Evolutionary conservation across 2,113 vertebrate species (phyloP).

Genomic region (Salvator merianae): DNA sequence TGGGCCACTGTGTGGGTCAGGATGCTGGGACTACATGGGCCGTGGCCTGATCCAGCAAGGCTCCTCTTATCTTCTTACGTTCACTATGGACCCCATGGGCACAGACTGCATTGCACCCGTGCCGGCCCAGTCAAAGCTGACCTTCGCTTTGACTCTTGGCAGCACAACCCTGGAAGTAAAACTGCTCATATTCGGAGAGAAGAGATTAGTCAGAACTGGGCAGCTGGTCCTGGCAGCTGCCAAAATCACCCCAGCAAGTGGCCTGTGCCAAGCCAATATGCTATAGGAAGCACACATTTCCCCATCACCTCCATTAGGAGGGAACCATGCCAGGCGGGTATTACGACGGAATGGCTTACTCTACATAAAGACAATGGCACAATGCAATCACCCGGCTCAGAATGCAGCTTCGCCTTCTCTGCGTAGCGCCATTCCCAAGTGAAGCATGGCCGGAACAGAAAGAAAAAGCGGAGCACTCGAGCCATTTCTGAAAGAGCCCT

Average conservation of each 20-base stretch:
- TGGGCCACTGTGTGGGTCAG: too few species aligned
- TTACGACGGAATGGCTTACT: not conserved
- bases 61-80: not conserved
- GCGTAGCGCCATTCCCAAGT: not conserved
- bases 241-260: not conserved
- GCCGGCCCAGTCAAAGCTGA: not conserved
- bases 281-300: conserved; percentile 20
- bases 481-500: not conserved
- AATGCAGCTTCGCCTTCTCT: not conserved
- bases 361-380: not conserved
- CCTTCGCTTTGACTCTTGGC: conserved; percentile 11
- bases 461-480: not conserved
- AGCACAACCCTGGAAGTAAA: not conserved
- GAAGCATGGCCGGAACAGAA: not conserved
- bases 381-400: conserved; percentile 1
- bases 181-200: not conserved
- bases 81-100: not conserved
- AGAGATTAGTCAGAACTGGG: conserved; percentile 10
- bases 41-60: too few species aligned
- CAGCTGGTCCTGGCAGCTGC: conserved; percentile 41
- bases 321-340: conserved; percentile 19
- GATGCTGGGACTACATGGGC: too few species aligned
- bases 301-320: not conserved
- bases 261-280: conserved; percentile 35
- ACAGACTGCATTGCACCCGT: not conserved